A percentile compares a stretch with the other conserved stretches of the same genome.
These are phyloP conservation scores for Cheirogaleus medius DNA, from an alignment of 2,113 vertebrate genomes.

Conservation along the genomic window DNA sequence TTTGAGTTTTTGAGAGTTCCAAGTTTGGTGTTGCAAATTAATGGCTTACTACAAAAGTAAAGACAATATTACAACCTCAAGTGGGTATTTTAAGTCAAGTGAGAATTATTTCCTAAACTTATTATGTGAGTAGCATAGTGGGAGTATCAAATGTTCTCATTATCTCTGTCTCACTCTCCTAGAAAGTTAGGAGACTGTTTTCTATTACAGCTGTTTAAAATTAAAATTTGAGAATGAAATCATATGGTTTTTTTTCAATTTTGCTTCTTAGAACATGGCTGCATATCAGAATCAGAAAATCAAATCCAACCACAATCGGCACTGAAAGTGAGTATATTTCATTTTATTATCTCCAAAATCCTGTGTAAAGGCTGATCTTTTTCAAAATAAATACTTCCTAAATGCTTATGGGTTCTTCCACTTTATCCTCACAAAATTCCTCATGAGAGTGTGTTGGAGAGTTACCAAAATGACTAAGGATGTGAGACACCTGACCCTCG, in stretches of 20 bases:
- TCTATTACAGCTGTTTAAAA: neutral
- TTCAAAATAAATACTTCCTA: neutral
- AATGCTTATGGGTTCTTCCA: neutral
- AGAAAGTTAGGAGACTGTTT: neutral
- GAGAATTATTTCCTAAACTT: neutral
- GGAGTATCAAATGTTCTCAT: neutral
- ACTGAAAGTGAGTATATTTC: constrained; percentile 69
- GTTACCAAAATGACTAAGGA: neutral
- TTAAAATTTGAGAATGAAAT: neutral
- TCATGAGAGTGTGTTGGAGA: neutral
- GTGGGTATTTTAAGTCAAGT: neutral
- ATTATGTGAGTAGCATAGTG: neutral
- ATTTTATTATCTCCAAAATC: neutral
- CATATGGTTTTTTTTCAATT: neutral
- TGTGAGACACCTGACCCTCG: neutral
- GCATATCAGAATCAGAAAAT: constrained; percentile 60
- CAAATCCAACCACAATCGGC: constrained; percentile 63
- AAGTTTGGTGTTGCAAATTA: neutral
- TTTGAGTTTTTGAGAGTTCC: neutral
- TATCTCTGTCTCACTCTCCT: neutral
- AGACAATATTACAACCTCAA: neutral
- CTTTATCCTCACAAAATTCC: neutral
- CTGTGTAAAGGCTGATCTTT: neutral
- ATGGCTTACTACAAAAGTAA: neutral
- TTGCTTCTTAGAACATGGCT: constrained; percentile 66